phyloP scores from a whole-genome alignment of 2,797 vertebrate species.

The Pelobates cultripes region DNA sequence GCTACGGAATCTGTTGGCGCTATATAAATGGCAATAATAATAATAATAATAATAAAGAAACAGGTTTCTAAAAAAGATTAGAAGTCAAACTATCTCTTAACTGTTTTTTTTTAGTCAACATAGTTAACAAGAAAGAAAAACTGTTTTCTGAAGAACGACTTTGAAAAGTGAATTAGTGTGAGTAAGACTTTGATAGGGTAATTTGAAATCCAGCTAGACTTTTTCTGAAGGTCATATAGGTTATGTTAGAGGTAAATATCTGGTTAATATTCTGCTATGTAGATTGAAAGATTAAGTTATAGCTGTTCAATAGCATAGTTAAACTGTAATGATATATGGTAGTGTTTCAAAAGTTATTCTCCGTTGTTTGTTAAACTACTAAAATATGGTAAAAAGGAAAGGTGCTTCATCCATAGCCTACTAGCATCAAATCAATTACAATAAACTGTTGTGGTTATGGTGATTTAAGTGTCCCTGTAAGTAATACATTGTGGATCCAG shows the following conservation, averaged over 20 bases:
- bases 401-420: no score
- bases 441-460: no score
- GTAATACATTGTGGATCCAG: no score
- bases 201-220: neutral
- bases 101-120: slow-evolving; percentile 1
- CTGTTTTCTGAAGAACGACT: neutral
- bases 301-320: neutral
- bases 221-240: neutral
- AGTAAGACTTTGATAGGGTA: slow-evolving; percentile 13
- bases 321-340: neutral
- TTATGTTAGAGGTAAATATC: neutral
- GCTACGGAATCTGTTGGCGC: no score
- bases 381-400: no score
- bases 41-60: no score
- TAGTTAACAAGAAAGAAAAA: slow-evolving; percentile 2
- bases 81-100: neutral
- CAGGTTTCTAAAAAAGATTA: neutral
- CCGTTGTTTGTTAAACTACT: no score
- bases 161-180: neutral
- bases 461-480: no score
- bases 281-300: neutral
- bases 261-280: neutral
- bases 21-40: no score
- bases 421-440: no score
- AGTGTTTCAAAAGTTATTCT: neutral